Conservation (phyloP, 2,888 invertebrate species). For the Reticulitermes lucifugus region DNA sequence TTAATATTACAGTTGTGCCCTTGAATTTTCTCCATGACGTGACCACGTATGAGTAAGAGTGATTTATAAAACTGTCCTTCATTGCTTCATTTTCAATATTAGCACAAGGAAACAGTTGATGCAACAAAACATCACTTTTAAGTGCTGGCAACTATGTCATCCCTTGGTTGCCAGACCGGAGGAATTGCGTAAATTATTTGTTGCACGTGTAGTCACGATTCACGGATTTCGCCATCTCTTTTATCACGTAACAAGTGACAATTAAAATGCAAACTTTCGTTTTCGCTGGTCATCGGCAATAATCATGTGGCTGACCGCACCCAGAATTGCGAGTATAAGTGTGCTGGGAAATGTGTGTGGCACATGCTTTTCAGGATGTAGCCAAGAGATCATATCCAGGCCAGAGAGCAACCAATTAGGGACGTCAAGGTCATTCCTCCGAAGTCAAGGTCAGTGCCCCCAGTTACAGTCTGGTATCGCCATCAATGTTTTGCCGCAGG, state of each 20-base stretch:
- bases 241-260: neutral
- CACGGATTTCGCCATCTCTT: no score
- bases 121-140: neutral
- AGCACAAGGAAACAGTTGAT: neutral
- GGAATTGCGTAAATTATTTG: neutral
- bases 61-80: neutral
- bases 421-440: slow-evolving; percentile 35
- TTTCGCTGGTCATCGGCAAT: neutral
- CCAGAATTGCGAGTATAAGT: no score
- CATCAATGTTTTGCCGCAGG: no score
- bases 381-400: neutral
- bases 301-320: no score
- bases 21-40: neutral
- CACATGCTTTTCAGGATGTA: no score
- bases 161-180: neutral
- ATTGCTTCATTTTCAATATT: slow-evolving; percentile 7
- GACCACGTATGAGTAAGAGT: neutral
- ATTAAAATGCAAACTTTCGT: neutral
- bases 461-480: neutral
- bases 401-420: neutral
- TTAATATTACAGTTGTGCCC: neutral
- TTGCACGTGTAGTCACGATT: neutral
- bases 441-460: slow-evolving; percentile 34
- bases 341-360: no score
- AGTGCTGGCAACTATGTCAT: neutral